Base-by-base conservation (phyloP, 2,888 invertebrate genomes). In the Acheta domesticus region DNA sequence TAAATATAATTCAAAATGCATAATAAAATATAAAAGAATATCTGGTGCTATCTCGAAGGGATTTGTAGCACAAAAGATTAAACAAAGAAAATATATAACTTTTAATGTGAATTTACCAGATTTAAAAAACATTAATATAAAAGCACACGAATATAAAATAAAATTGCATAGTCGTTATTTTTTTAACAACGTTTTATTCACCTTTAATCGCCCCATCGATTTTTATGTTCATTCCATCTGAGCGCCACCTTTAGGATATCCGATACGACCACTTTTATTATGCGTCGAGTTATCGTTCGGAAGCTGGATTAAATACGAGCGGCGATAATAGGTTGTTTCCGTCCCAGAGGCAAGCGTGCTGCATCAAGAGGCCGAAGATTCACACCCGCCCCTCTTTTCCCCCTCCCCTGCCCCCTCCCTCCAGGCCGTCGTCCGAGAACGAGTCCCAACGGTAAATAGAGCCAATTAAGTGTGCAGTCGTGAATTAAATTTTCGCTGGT, bases 371-470 rank as follows among this genome's bases (percentile, higher is more conserved):
- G 62, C n/a, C n/a, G 62, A 19, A n/a, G 62, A 14, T 14, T 8
- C n/a, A 62, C n/a, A 12, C 19, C 62, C 62, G 14, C 62, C 14
- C 11, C 62, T 0, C n/a, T 14, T 11, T n/a, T 62, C 12, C 11
- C 62, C 16, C n/a, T 5, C 4, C 62, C 62, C 14, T 62, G 1
- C 62, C n/a, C 62, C 3, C 1, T 1, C n/a, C 14, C n/a, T 11
- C n/a, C 62, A 12, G 8, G 4, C 62, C 16, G 16, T n/a, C 62
- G 14, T n/a, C 62, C n/a, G 16, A 19, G 16, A 14, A 62, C 62
- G 62, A 62, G 62, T 62, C 62, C n/a, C 62, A 16, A 62, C 62
- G 62, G 62, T 62, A 62, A 62, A 62, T 62, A 62, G n/a, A 62
- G n/a, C 62, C 62, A 62, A 62, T 62, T 62, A 62, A 62, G 62